Base-by-base conservation (phyloP, 1,140 invertebrate genomes). In the Leguminivora glycinivorella region DNA sequence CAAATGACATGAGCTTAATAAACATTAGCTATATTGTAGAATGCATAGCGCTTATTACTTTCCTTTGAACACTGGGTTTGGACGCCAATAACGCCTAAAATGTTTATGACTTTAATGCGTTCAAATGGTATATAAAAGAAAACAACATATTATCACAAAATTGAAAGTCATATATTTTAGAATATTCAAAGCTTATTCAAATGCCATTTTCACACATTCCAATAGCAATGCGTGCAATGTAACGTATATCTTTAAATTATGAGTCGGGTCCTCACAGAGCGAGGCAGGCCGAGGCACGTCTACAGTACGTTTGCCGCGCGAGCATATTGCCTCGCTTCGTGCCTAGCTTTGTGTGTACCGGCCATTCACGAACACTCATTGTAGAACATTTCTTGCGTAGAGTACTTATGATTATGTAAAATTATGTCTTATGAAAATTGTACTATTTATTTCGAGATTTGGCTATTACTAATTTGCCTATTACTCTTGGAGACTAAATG, bases 381-480 rank as follows among this genome's bases (percentile, higher is more conserved):
- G 17, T 52, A 52, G 58, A 22, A 24, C 14, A 10, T 17, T 14
- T 17, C n/a, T 31, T n/a, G 24, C 29, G 24, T 63, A 63, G 29
- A 9, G 58, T 25, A 63, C 24, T 26, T 63, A 31, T 63, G 58
- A 63, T 17, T 63, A 19, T 63, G 29, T 14, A 43, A 43, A 25
- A 29, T 26, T 14, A 9, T 63, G 24, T 63, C 24, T 63, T 63
- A 63, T 63, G 58, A 63, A 25, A 26, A 26, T 63, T 63, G 24
- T 63, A 31, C 29, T 63, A 26, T 58, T 58, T 58, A n/a, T 26
- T 26, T 25, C n/a, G 5, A n/a, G 9, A 17, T 60, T 29, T 19
- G 6, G 58, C 24, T 26, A 14, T 60, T 26, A 7, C 56, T 25
- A 29, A 25, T 26, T n/a, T 26, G 24, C 24, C 24, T 26, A 17